Conservation (phyloP, 2,888 invertebrate species). For the Epirrhoe tristata region DNA sequence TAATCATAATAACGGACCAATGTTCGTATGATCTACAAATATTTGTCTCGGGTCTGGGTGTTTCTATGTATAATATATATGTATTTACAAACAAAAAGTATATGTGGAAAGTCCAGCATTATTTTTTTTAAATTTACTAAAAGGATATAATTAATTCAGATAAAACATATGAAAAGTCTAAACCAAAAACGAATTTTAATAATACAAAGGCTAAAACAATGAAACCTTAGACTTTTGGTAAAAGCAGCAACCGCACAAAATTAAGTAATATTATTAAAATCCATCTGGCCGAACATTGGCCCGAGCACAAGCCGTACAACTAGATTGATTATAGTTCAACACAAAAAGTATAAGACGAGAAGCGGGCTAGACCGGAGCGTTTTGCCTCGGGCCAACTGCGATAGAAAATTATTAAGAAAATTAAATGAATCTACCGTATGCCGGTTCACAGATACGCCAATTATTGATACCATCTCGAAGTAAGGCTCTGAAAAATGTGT, state of each 20-base stretch:
- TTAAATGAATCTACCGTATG: slow-evolving; percentile 82
- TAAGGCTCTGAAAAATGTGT: slow-evolving; percentile 75
- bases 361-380: slow-evolving; percentile 62
- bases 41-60: too few species aligned
- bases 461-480: slow-evolving; percentile 79
- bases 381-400: slow-evolving; percentile 70
- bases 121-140: too few species aligned
- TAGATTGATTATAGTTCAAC: slow-evolving; percentile 78
- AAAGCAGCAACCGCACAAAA: slow-evolving; percentile 5
- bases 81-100: too few species aligned
- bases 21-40: too few species aligned
- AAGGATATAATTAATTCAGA: too few species aligned
- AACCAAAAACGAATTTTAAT: background rate
- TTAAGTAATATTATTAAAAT: slow-evolving; percentile 28
- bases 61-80: too few species aligned
- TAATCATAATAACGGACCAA: too few species aligned
- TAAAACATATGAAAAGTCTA: too few species aligned
- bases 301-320: slow-evolving; percentile 62
- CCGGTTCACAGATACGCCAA: slow-evolving; percentile 81
- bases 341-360: slow-evolving; percentile 77
- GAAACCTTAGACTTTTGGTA: background rate
- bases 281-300: slow-evolving; percentile 46
- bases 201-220: background rate
- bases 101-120: too few species aligned
- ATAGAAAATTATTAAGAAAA: slow-evolving; percentile 85